These are phyloP conservation scores for Dendrolimus houi DNA, from an alignment of 2,888 invertebrate genomes.

Conservation along the genomic window DNA sequence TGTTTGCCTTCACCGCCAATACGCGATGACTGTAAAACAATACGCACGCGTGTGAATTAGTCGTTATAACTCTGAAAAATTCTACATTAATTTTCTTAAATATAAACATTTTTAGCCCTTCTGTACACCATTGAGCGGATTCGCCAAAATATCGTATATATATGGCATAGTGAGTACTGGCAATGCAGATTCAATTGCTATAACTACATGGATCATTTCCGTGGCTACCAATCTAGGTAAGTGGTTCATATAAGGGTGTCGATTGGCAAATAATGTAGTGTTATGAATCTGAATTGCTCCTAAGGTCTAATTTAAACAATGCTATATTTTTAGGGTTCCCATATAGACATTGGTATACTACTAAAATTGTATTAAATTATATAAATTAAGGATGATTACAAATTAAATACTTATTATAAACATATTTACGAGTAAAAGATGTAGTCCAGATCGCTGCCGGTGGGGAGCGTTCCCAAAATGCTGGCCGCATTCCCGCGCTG, in stretches of 20 bases:
- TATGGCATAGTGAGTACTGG: slow-evolving; percentile 81
- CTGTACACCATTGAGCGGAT: slow-evolving; percentile 87
- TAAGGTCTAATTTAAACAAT: too few species aligned
- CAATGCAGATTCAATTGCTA: slow-evolving; percentile 86
- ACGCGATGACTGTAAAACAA: too few species aligned
- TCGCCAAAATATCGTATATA: slow-evolving; percentile 88
- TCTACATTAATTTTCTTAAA: background rate
- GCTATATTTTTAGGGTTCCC: too few species aligned
- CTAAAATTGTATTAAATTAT: too few species aligned
- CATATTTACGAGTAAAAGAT: too few species aligned
- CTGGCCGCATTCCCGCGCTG: too few species aligned
- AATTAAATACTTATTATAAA: too few species aligned
- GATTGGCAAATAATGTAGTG: background rate
- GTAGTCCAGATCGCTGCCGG: too few species aligned
- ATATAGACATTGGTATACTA: too few species aligned
- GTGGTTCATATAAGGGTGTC: slow-evolving; percentile 29
- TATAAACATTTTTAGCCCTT: slow-evolving; percentile 75
- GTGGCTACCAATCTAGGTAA: slow-evolving; percentile 88
- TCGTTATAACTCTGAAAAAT: background rate
- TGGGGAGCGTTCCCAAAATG: too few species aligned
- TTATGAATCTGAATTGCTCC: too few species aligned
- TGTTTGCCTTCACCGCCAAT: background rate
- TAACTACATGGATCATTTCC: slow-evolving; percentile 89
- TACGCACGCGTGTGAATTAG: slow-evolving; percentile 18
- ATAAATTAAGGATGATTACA: too few species aligned